Evolutionary conservation across 2,888 invertebrate species (phyloP), one percentile per base, ranked within the genome.

Genomic region (Timema podura): DNA sequence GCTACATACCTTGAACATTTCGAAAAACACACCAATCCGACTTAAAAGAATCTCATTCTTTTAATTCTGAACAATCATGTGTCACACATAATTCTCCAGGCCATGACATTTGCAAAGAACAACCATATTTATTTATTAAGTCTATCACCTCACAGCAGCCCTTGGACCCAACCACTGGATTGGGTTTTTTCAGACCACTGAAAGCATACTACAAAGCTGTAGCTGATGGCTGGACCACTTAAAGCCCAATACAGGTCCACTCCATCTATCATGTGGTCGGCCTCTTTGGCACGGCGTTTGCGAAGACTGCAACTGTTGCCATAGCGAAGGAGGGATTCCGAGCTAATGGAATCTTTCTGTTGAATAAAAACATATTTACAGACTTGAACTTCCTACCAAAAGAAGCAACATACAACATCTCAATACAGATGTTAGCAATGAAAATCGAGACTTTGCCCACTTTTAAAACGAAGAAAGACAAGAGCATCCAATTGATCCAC

Each of bases 341-440:
- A 48, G 66, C 47, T 44, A 66, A 46, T 9, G 66, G 66, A 48
- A 66, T 66, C n/a, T 49, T 15, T 47, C 66, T 48, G n/a, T 66
- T 66, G 47, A 48, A 66, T 66, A 13, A 13, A 6, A 48, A 47
- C 48, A 66, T 13, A 10, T 66, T 66, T 30, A 66, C 66, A 6
- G 66, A 66, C 48, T 13, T n/a, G 13, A 48, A 10, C 47, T 66
- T 66, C 48, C 48, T 48, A n/a, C 48, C 66, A 9, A n/a, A 46
- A 16, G 64, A 64, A 13, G 44, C 44, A 9, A 45, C 46, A 45
- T 7, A 64, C n/a, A n/a, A n/a, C n/a, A n/a, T n/a, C n/a, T n/a
- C n/a, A n/a, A n/a, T n/a, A n/a, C n/a, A n/a, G n/a, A n/a, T n/a
- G n/a, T n/a, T n/a, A n/a, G n/a, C n/a, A n/a, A n/a, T n/a, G n/a